These are phyloP conservation scores for Pediacus dermestoides DNA, from an alignment of 2,888 invertebrate genomes.

Conservation along the genomic window DNA sequence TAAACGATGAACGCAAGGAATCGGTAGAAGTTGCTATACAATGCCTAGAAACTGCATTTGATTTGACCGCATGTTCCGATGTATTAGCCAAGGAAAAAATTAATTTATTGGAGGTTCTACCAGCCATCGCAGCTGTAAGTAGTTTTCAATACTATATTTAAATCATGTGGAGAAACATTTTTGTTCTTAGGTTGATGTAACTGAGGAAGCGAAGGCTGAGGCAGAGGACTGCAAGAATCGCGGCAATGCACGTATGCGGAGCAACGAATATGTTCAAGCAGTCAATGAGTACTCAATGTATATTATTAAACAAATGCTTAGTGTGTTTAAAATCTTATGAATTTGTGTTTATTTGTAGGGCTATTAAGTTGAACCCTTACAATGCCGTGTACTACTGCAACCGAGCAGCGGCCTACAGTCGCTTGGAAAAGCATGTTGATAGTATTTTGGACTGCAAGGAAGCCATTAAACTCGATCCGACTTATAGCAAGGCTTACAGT, in stretches of 20 bases:
- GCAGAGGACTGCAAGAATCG: slow-evolving; percentile 85
- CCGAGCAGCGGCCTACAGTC: slow-evolving; percentile 92
- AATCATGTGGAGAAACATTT: slow-evolving; percentile 13
- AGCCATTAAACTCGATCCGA: slow-evolving; percentile 83
- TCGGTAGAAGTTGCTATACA: slow-evolving; percentile 92
- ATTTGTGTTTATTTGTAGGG: slow-evolving; percentile 63
- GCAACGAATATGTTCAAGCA: slow-evolving; percentile 75
- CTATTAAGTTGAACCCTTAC: slow-evolving; percentile 79
- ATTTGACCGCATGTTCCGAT: slow-evolving; percentile 31
- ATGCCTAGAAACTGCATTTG: slow-evolving; percentile 89
- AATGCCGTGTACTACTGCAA: slow-evolving; percentile 97
- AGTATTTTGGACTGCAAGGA: slow-evolving; percentile 89
- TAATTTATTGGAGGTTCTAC: too few relatives aligned
- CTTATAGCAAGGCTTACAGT: slow-evolving; percentile 93
- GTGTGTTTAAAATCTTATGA: too few relatives aligned
- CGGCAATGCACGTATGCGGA: slow-evolving; percentile 87
- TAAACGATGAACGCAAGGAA: slow-evolving; percentile 54
- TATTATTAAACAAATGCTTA: too few relatives aligned
- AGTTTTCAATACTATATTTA: neutral
- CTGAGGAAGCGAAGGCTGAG: slow-evolving; percentile 57
- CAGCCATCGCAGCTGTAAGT: neutral
- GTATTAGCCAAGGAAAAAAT: slow-evolving; percentile 1
- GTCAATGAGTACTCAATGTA: slow-evolving; percentile 74
- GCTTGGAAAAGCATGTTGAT: slow-evolving; percentile 75
- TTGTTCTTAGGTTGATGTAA: slow-evolving; percentile 39